These are phyloP conservation scores for Lethenteron reissneri DNA, from an alignment of 2,113 vertebrate genomes.

Conservation along the genomic window DNA sequence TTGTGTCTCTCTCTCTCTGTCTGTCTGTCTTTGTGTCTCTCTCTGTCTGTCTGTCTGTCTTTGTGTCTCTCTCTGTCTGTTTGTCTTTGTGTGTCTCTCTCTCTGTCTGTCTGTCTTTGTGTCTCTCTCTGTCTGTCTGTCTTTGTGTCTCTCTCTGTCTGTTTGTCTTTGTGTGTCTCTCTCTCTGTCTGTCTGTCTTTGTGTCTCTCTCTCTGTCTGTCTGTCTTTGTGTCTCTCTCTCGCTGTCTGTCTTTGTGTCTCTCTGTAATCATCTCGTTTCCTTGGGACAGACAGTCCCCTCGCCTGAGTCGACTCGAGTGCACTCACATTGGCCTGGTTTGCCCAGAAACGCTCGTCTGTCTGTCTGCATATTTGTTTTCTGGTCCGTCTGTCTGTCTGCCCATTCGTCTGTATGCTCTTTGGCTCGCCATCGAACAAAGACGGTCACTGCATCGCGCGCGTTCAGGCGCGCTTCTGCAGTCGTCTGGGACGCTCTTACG, in stretches of 20 bases:
- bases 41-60: too few relatives aligned
- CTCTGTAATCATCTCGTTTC: background rate
- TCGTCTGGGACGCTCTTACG: too few relatives aligned
- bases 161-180: background rate
- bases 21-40: background rate
- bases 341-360: background rate
- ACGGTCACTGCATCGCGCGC: too few relatives aligned
- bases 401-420: too few relatives aligned
- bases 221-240: background rate
- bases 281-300: too few relatives aligned
- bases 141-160: background rate
- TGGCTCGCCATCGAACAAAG: too few relatives aligned
- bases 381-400: background rate
- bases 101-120: background rate
- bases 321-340: too few relatives aligned
- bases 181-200: background rate
- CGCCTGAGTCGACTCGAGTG: too few relatives aligned
- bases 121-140: background rate
- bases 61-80: too few relatives aligned
- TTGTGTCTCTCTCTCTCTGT: background rate
- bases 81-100: background rate
- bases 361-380: background rate
- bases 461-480: too few relatives aligned
- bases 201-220: background rate
- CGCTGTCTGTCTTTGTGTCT: background rate